These are phyloP conservation scores for Trichacis sp. DNA, from an alignment of 2,888 invertebrate genomes.

Conservation along the genomic window DNA sequence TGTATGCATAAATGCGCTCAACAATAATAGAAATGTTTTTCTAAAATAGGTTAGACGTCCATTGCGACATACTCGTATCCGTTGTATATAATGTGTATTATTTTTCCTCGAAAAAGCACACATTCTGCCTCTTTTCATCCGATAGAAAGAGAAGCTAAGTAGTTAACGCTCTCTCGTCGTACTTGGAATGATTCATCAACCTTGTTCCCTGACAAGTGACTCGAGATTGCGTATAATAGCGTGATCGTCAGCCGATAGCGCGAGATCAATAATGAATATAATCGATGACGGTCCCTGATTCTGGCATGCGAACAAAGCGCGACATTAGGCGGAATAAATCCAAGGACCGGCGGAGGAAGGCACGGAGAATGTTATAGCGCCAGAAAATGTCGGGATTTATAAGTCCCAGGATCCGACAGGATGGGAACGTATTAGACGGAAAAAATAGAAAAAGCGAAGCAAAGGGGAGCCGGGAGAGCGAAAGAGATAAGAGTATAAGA, in stretches of 20 bases:
- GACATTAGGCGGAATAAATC: conserved; percentile 43
- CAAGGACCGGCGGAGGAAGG: conserved; percentile 35
- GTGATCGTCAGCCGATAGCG: neutral
- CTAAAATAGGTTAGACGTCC: too few relatives aligned
- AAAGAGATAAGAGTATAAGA: conserved; percentile 7
- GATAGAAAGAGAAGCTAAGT: neutral
- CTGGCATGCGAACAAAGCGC: conserved; percentile 38
- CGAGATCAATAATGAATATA: conserved; percentile 33
- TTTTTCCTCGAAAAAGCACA: too few relatives aligned
- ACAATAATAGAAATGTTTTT: too few relatives aligned
- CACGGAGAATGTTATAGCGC: conserved; percentile 39
- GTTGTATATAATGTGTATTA: too few relatives aligned
- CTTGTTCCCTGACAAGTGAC: conserved; percentile 28
- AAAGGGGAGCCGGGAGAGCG: conserved; percentile 12
- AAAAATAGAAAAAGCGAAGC: conserved; percentile 31
- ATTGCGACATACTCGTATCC: too few relatives aligned
- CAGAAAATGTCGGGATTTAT: conserved; percentile 44
- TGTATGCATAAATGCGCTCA: too few relatives aligned
- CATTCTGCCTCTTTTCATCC: neutral
- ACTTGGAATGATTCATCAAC: conserved; percentile 19
- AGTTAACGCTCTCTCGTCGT: conserved; percentile 8
- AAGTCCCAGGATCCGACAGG: conserved; percentile 44
- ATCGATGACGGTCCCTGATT: conserved; percentile 26
- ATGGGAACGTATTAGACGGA: conserved; percentile 44
- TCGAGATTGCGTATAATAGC: conserved; percentile 27